phyloP scores from a whole-genome alignment of 2,888 invertebrate species.

The Dryocosmus kuriphilus region DNA sequence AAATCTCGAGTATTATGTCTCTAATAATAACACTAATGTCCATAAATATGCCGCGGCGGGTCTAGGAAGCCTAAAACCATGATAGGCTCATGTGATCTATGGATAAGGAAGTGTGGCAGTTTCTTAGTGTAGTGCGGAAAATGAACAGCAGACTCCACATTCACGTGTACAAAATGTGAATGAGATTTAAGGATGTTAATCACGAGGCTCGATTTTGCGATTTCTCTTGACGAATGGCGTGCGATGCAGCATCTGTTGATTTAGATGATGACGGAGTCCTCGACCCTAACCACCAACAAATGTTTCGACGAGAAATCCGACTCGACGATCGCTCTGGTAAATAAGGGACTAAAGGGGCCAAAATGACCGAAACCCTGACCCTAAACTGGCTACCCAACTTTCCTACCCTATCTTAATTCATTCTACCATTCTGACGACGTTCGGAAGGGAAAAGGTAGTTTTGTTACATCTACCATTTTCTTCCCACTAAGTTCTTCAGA shows the following conservation, averaged over 20 bases:
- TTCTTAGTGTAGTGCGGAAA: slow-evolving; percentile 31
- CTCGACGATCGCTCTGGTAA: slow-evolving; percentile 70
- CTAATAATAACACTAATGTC: too few species aligned
- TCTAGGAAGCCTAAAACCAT: background rate
- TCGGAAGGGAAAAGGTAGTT: background rate
- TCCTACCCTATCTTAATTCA: background rate
- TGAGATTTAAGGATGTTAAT: slow-evolving; percentile 25
- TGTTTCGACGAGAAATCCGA: slow-evolving; percentile 71
- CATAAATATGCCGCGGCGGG: background rate
- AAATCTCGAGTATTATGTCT: background rate
- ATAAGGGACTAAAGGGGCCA: too few species aligned
- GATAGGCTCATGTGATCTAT: slow-evolving; percentile 10
- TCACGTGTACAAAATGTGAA: background rate
- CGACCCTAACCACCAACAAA: slow-evolving; percentile 68
- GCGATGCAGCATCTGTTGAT: slow-evolving; percentile 52
- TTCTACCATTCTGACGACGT: background rate
- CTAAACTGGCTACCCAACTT: background rate
- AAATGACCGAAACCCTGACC: too few species aligned
- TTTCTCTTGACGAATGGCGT: slow-evolving; percentile 57
- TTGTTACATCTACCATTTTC: background rate
- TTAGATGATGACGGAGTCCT: slow-evolving; percentile 74
- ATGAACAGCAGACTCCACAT: background rate
- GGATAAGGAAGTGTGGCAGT: slow-evolving; percentile 19
- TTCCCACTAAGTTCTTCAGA: background rate
- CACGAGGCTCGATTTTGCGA: slow-evolving; percentile 47